phyloP scores from a whole-genome alignment of 2,888 invertebrate genomes.

The Lycaena phlaeas region DNA sequence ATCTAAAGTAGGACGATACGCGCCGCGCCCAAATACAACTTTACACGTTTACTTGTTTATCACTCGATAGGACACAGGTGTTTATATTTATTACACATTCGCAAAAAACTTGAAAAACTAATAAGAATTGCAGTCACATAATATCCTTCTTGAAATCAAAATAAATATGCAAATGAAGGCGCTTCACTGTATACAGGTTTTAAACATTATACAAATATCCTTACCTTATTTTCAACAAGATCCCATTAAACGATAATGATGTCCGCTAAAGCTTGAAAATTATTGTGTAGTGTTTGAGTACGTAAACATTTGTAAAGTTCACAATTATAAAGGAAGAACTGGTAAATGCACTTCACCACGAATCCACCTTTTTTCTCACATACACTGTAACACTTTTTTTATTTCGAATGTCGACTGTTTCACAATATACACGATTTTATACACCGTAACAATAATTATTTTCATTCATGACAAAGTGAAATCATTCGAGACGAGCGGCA shows the following conservation, averaged over 20 bases:
- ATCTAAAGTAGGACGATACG: conserved; percentile 49
- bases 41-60: conserved; percentile 9
- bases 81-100: too few species aligned
- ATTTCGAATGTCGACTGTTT: conserved; percentile 9
- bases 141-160: too few species aligned
- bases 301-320: conserved; percentile 60
- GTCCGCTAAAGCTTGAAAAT: conserved; percentile 38
- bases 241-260: conserved; percentile 62
- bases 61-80: too few species aligned
- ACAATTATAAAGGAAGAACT: conserved; percentile 58
- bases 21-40: conserved; percentile 47
- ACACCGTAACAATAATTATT: conserved; percentile 40
- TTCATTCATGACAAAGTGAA: conserved; percentile 64
- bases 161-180: too few species aligned
- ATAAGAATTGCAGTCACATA: not conserved
- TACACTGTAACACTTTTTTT: conserved; percentile 33
- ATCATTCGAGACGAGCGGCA: conserved; percentile 50
- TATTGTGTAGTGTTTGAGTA: conserved; percentile 46
- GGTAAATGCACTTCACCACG: conserved; percentile 36
- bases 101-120: too few species aligned
- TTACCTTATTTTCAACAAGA: conserved; percentile 64
- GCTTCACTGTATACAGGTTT: not conserved
- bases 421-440: conserved; percentile 26
- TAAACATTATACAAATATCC: conserved; percentile 12
- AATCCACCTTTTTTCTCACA: conserved; percentile 24